Evolutionary conservation across 2,888 invertebrate species (phyloP), one percentile per base, ranked within the genome.

Genomic region (Melikaiella ostensackeni): DNA sequence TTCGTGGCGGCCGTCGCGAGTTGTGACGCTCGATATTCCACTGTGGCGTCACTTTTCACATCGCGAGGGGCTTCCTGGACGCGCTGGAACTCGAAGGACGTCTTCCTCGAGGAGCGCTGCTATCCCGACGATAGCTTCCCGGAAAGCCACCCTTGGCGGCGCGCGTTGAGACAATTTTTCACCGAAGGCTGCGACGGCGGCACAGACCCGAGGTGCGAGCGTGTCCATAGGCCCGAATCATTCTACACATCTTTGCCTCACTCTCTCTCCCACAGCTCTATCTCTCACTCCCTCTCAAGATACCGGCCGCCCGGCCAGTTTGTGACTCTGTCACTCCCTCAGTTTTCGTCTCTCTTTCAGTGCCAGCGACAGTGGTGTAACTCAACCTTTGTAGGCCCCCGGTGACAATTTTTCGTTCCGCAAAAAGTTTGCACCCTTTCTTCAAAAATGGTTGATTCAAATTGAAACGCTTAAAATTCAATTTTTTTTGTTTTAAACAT

Each of bases 151-250:
- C 70, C 27, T 70, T 70, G 66, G 46, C 46, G 66, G 66, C 66
- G 70, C 50, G 70, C 33, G 70, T 70, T 70, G 30, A 70, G 46
- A 70, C 70, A 70, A 70, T 70, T 70, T 55, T 70, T 70, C 70
- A 70, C 70, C 50, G 30, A 70, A 70, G 64, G 70, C 78, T 80
- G 83, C 81, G 82, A 84, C 84, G 84, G 87, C 85, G 85, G 85
- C 85, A 85, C 85, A 84, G 84, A 83, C 84, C 84, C 86, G 88
- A 88, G 88, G 88, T 88, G 87, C 86, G 84, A 89, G 88, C 87
- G 86, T 87, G 88, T 86, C 88, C 87, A 82, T 84, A 87, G 85
- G 81, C 88, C 87, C 88, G 86, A 88, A 89, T 79, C 79, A 75
- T 76, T 85, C 84, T 82, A 79, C 46, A 74, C 74, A 66, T 76